Percentiles rank a stretch among this genome's conserved stretches.
Evolutionary conservation across 2,888 invertebrate species (phyloP).

Genomic region (Macaria notata): DNA sequence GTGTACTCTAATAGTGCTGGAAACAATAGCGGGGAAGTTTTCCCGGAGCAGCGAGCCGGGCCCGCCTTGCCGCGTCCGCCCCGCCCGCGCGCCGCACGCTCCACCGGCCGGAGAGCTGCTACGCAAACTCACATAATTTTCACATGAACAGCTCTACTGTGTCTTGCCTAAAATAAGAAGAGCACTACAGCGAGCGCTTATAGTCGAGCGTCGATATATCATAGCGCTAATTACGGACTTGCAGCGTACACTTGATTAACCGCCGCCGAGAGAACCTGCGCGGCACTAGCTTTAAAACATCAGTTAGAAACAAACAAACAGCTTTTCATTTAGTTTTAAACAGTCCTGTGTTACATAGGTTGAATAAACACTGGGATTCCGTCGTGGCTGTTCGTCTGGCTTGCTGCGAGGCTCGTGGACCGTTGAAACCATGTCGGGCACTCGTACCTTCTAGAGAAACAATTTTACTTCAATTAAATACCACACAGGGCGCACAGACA

Average conservation of each 20-base stretch:
- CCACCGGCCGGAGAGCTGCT: constrained; percentile 35
- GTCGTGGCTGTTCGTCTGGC: constrained; percentile 32
- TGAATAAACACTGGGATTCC: constrained; percentile 23
- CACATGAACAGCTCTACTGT: constrained; percentile 37
- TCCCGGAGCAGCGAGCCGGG: constrained; percentile 37
- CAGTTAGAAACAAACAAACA: constrained; percentile 11
- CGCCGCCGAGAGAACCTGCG: background rate
- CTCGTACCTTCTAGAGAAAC: constrained; percentile 34
- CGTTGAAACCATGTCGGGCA: constrained; percentile 23
- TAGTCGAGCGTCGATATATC: constrained; percentile 11
- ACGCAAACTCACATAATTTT: constrained; percentile 48
- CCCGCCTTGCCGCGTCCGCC: constrained; percentile 31
- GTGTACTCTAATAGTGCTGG: constrained; percentile 47
- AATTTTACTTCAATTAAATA: constrained; percentile 40
- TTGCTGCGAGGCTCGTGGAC: constrained; percentile 30
- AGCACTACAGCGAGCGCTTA: constrained; percentile 28
- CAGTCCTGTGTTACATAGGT: constrained; percentile 21
- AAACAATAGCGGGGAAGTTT: constrained; percentile 65
- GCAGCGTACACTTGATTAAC: constrained; percentile 3
- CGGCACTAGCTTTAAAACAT: constrained; percentile 11
- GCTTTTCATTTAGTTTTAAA: constrained; percentile 24
- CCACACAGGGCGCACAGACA: constrained; percentile 14
- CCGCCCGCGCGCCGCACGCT: constrained; percentile 44
- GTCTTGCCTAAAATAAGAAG: constrained; percentile 38
- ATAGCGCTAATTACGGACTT: constrained; percentile 10